These are phyloP conservation scores for Lobophora halterata DNA, from an alignment of 2,888 invertebrate species.

Conservation along the genomic window DNA sequence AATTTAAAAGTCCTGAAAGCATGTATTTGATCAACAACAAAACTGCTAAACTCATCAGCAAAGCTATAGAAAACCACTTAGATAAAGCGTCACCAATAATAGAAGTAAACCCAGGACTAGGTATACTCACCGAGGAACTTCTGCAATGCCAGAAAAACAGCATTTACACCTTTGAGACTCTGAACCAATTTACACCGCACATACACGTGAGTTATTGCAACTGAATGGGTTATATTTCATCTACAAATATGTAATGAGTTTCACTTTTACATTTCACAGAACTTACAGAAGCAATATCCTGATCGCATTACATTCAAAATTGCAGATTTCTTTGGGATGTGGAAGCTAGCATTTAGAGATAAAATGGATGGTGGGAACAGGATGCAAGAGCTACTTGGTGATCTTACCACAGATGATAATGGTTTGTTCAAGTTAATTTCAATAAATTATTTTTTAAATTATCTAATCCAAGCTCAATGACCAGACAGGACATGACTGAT, in stretches of 20 bases:
- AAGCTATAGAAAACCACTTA: conserved; percentile 54
- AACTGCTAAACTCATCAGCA: conserved; percentile 60
- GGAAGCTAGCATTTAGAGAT: conserved; percentile 80
- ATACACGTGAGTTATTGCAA: conserved; percentile 59
- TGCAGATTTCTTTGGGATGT: conserved; percentile 81
- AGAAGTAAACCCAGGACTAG: conserved; percentile 87
- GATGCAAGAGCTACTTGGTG: conserved; percentile 74
- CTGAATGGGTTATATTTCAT: neutral
- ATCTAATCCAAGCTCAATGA: no score
- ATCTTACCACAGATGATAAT: conserved; percentile 75
- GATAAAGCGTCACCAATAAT: conserved; percentile 61
- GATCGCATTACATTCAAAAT: conserved; percentile 64
- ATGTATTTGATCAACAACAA: conserved; percentile 69
- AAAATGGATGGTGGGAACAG: conserved; percentile 79
- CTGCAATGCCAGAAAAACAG: conserved; percentile 70
- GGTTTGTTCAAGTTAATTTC: conserved; percentile 36
- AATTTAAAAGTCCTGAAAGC: conserved; percentile 59
- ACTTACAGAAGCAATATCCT: conserved; percentile 58
- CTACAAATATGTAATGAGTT: no score
- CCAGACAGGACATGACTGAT: no score
- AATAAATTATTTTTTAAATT: no score
- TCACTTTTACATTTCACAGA: conserved; percentile 40
- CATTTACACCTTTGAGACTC: conserved; percentile 82
- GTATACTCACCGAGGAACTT: conserved; percentile 82
- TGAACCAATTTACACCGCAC: conserved; percentile 66